phyloP scores from a whole-genome alignment of 2,113 vertebrate species.

The Seriola dumerili region DNA sequence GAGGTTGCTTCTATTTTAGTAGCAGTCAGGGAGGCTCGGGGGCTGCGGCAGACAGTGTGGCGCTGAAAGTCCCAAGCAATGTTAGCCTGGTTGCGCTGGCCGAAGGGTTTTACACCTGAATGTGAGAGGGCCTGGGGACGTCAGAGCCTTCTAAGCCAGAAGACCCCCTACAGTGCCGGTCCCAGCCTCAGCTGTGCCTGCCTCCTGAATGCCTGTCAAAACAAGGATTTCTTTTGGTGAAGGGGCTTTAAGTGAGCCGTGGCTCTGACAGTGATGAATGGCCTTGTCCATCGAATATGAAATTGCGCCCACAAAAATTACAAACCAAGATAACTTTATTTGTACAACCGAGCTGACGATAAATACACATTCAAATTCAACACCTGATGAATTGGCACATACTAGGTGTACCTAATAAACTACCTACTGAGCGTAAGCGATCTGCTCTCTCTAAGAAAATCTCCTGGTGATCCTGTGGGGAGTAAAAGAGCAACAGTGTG shows the following conservation, averaged over 20 bases:
- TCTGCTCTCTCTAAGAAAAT: slow-evolving; percentile 25
- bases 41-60: slow-evolving; percentile 78
- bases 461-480: slow-evolving; percentile 34
- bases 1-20: slow-evolving; percentile 76
- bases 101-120: slow-evolving; percentile 79
- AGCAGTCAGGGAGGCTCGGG: slow-evolving; percentile 52
- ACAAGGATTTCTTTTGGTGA: slow-evolving; percentile 81
- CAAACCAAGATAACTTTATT: slow-evolving; percentile 87
- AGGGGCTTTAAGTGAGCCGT: slow-evolving; percentile 86
- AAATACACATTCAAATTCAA: slow-evolving; percentile 65
- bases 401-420: not conserved
- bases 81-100: slow-evolving; percentile 63
- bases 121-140: slow-evolving; percentile 73
- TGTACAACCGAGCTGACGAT: slow-evolving; percentile 48
- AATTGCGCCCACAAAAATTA: slow-evolving; percentile 86
- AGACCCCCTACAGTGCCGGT: slow-evolving; percentile 77
- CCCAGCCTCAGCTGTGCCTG: slow-evolving; percentile 75
- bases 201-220: slow-evolving; percentile 90
- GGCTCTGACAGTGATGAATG: slow-evolving; percentile 94
- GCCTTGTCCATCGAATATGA: slow-evolving; percentile 88
- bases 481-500: slow-evolving; percentile 64
- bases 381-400: slow-evolving; percentile 56
- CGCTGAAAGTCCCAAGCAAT: slow-evolving; percentile 69
- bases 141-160: slow-evolving; percentile 65
- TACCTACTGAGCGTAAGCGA: slow-evolving; percentile 31